Evolutionary conservation across 2,113 vertebrate genomes (phyloP).

Genomic region (Cricetomys ansorgei): DNA sequence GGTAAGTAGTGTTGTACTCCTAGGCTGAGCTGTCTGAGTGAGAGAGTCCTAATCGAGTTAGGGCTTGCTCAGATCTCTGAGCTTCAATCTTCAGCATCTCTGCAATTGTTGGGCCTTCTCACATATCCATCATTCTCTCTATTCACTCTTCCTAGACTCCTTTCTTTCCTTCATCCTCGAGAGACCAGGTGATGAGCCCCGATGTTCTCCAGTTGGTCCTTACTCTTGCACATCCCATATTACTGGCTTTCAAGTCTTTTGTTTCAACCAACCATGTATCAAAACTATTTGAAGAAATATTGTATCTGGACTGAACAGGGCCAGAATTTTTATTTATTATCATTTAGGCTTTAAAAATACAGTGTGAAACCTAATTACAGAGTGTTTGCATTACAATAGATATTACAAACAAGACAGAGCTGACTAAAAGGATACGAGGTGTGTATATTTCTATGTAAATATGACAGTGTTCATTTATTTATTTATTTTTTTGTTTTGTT

Average conservation of each 20-base stretch:
- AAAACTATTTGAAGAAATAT: neutral
- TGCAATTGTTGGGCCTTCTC: neutral
- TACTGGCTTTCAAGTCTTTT: neutral
- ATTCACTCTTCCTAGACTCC: neutral
- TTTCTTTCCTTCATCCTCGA: neutral
- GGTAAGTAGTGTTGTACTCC: neutral
- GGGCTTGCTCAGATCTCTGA: neutral
- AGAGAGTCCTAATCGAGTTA: neutral
- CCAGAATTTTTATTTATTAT: neutral
- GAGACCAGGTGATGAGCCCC: neutral
- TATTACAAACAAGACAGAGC: neutral
- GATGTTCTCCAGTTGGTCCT: neutral
- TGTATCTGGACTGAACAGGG: neutral
- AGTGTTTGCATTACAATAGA: neutral
- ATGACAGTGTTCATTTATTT: neutral
- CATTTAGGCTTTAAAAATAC: neutral
- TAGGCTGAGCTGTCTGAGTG: neutral
- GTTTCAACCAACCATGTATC: neutral
- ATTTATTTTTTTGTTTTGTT: too few relatives aligned
- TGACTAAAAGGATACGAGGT: neutral
- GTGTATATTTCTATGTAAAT: neutral
- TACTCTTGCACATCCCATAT: neutral
- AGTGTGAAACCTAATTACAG: neutral
- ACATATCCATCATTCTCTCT: neutral
- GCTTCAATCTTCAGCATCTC: neutral